phyloP scores from a whole-genome alignment of 2,797 vertebrate species.

The Acridotheres tristis region DNA sequence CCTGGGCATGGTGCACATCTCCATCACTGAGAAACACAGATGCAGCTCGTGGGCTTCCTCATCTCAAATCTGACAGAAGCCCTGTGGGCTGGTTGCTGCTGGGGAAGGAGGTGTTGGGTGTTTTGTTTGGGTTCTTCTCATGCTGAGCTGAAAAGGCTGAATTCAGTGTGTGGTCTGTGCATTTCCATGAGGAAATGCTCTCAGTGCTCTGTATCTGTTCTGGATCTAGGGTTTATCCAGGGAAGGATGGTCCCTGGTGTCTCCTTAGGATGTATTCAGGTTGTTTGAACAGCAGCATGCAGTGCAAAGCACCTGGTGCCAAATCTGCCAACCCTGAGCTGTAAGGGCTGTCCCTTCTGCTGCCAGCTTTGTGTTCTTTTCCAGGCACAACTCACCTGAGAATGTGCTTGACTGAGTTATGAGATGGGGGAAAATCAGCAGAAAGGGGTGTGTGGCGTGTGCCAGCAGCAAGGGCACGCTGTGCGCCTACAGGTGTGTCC shows the following conservation, averaged over 20 bases:
- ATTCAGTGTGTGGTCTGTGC: not conserved
- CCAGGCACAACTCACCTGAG: not conserved
- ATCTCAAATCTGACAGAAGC: not conserved
- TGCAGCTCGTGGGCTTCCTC: not conserved
- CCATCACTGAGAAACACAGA: not conserved
- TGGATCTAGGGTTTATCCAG: not conserved
- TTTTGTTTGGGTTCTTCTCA: not conserved
- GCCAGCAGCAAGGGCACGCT: accelerated
- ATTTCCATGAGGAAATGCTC: not conserved
- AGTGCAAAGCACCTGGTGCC: accelerated
- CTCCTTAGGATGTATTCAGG: not conserved
- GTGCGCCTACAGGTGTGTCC: too few relatives aligned
- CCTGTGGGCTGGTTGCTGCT: not conserved
- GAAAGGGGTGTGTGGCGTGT: not conserved
- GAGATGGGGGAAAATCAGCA: not conserved
- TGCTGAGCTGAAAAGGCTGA: not conserved
- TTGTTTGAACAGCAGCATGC: not conserved
- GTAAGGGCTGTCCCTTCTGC: not conserved
- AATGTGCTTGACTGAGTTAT: accelerated
- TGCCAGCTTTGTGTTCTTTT: not conserved
- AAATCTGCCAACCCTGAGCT: not conserved
- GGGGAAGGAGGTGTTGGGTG: not conserved
- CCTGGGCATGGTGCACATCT: accelerated
- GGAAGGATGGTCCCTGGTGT: not conserved
- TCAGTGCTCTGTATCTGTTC: not conserved